Evolutionary conservation across 23 tunicate genomes (phyloP).

Genomic region (Botrylloides violaceus): DNA sequence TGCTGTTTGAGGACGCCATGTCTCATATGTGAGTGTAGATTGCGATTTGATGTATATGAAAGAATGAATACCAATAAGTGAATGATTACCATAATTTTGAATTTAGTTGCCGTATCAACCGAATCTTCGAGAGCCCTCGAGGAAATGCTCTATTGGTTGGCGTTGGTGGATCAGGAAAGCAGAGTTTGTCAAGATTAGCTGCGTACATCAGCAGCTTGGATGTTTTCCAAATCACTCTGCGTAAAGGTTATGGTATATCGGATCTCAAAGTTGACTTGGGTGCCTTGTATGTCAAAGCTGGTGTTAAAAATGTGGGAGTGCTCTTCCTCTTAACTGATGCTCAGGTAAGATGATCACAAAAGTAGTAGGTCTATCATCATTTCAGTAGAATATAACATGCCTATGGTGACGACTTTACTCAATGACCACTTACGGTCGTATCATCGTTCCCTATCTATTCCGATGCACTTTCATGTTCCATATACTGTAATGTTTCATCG

Average conservation of each 20-base stretch:
- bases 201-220: conserved; percentile 92
- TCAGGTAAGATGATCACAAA: conserved; percentile 72
- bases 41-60: not conserved
- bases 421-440: no score
- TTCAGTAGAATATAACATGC: no score
- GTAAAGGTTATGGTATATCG: conserved; percentile 93
- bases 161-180: conserved; percentile 97
- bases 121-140: conserved; percentile 93
- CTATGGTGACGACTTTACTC: no score
- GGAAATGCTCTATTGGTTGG: conserved; percentile 94
- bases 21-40: conserved; percentile 56
- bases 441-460: no score
- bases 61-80: not conserved
- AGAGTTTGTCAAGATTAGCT: conserved; percentile 93
- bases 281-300: conserved; percentile 81
- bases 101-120: conserved; percentile 86
- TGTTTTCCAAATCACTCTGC: conserved; percentile 91
- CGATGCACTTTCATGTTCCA: no score
- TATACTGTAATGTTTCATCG: no score
- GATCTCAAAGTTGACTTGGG: conserved; percentile 94
- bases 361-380: no score
- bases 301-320: conserved; percentile 86
- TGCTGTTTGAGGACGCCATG: conserved; percentile 94
- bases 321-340: conserved; percentile 93
- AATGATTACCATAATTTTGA: no score